A percentile compares a stretch with the other conserved stretches of the same genome.
Evolutionary conservation across 2,113 vertebrate genomes (phyloP).

Genomic region (Cichladusa arquata): DNA sequence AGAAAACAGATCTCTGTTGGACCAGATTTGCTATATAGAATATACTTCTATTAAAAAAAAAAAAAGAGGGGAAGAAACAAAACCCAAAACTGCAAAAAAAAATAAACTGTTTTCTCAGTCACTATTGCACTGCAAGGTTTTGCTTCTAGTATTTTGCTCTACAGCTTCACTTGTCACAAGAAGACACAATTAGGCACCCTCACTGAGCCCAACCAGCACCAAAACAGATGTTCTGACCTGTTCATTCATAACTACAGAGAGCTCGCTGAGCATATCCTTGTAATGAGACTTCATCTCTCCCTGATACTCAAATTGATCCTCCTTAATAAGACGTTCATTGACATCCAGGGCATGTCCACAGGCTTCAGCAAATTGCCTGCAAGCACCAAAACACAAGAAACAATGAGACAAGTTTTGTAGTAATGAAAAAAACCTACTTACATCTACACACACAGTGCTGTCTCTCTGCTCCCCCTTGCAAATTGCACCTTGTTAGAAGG

Average conservation of each 20-base stretch:
- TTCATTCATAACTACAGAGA: conserved; percentile 93
- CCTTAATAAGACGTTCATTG: conserved; percentile 95
- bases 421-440: neutral
- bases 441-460: too few species aligned
- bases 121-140: neutral
- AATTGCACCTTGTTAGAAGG: neutral
- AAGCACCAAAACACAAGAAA: neutral
- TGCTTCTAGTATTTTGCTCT: neutral
- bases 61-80: neutral
- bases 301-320: conserved; percentile 98
- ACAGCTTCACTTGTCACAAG: neutral
- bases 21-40: neutral
- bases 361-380: conserved; percentile 93
- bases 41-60: neutral
- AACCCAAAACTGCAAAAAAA: neutral
- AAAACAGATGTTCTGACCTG: conserved; percentile 78
- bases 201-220: neutral
- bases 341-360: conserved; percentile 96
- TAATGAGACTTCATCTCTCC: conserved; percentile 97
- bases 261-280: conserved; percentile 91
- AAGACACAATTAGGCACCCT: neutral
- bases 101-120: neutral
- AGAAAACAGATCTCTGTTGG: neutral
- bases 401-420: neutral
- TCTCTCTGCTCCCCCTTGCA: neutral